A percentile compares a stretch with the other conserved stretches of the same genome.
These are phyloP conservation scores for Apis florea DNA, from an alignment of 1,140 invertebrate species.

Conservation along the genomic window DNA sequence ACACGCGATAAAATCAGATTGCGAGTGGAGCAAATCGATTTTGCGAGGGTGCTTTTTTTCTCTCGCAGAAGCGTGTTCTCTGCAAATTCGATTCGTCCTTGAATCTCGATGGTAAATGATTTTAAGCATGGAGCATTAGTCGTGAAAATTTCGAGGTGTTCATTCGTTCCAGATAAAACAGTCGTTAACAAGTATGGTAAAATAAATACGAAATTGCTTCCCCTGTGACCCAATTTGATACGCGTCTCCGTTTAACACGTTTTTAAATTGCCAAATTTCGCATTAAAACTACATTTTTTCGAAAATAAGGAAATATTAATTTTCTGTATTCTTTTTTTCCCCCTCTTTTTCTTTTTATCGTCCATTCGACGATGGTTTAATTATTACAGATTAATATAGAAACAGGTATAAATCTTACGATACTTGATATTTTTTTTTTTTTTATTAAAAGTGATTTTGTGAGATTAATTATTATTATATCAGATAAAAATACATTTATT, in stretches of 20 bases:
- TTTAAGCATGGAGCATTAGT: neutral
- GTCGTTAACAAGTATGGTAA: neutral
- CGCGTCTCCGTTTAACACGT: neutral
- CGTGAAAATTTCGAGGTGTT: neutral
- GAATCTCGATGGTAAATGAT: neutral
- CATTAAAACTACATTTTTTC: neutral
- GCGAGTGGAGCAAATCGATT: neutral
- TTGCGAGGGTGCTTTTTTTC: neutral
- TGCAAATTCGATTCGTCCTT: neutral
- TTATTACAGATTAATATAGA: neutral
- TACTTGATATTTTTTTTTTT: too few relatives aligned
- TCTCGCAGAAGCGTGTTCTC: neutral
- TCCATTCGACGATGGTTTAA: neutral
- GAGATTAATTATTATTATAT: too few relatives aligned
- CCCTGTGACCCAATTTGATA: neutral
- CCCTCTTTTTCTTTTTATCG: too few relatives aligned
- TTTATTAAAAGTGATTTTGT: too few relatives aligned
- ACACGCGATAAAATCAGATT: neutral
- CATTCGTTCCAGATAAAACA: neutral
- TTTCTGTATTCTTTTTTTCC: neutral
- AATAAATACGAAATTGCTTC: conserved; percentile 7
- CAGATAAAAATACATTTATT: too few relatives aligned
- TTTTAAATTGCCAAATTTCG: neutral
- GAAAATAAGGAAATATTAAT: neutral
- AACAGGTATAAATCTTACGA: too few relatives aligned